These are phyloP conservation scores for Rhodophaea formosa DNA, from an alignment of 2,888 invertebrate genomes.

Conservation along the genomic window DNA sequence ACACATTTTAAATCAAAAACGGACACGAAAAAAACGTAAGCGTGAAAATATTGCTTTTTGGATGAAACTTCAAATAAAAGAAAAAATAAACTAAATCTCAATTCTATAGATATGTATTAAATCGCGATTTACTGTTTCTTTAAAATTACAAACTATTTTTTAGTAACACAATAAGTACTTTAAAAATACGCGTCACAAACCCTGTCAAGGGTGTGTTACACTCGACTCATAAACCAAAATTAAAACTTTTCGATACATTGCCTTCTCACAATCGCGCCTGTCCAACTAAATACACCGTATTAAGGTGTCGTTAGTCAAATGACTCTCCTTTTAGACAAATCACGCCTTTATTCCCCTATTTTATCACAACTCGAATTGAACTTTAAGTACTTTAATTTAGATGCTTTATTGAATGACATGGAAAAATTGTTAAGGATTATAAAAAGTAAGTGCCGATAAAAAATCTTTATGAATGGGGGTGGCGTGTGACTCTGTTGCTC, in stretches of 20 bases:
- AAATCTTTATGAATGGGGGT: slow-evolving; percentile 70
- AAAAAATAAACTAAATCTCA: too few relatives aligned
- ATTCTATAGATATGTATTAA: too few relatives aligned
- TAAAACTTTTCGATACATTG: slow-evolving; percentile 80
- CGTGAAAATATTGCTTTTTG: too few relatives aligned
- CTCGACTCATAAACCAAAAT: slow-evolving; percentile 76
- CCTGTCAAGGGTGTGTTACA: slow-evolving; percentile 49
- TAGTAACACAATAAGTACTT: background rate
- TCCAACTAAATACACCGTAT: slow-evolving; percentile 74
- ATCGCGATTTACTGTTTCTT: too few relatives aligned
- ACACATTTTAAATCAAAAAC: too few relatives aligned
- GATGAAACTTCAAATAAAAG: too few relatives aligned
- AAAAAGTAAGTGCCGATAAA: slow-evolving; percentile 41
- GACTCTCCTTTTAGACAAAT: slow-evolving; percentile 42
- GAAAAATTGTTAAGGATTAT: slow-evolving; percentile 24
- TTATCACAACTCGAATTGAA: slow-evolving; percentile 26
- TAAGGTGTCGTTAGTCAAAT: slow-evolving; percentile 78
- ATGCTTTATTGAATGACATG: slow-evolving; percentile 24
- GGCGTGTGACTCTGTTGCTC: slow-evolving; percentile 61
- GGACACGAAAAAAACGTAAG: too few relatives aligned
- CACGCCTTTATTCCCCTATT: slow-evolving; percentile 25
- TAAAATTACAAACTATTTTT: too few relatives aligned
- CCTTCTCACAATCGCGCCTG: slow-evolving; percentile 67
- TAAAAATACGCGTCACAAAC: slow-evolving; percentile 8
- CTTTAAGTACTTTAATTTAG: slow-evolving; percentile 22